Conservation (phyloP, 2,888 invertebrate species). For the Acrobasis suavella region DNA sequence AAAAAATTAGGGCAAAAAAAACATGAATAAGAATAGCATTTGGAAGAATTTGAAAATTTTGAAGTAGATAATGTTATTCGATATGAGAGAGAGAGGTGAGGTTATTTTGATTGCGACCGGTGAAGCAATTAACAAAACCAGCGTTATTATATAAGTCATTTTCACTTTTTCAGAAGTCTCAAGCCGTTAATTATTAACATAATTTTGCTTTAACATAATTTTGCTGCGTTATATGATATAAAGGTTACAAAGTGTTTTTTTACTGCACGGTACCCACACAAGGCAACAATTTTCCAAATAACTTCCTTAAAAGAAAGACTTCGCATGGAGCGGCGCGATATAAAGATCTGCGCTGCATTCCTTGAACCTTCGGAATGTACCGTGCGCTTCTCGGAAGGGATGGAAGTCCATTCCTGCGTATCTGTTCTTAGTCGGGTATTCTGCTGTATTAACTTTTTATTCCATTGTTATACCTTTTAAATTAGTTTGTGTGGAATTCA, state of each 20-base stretch:
- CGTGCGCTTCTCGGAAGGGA: conserved; percentile 26
- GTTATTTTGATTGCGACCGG: no score
- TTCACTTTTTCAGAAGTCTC: no score
- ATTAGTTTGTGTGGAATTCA: background rate
- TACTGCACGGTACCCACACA: background rate
- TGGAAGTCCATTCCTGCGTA: conserved; percentile 46
- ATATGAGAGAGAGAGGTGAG: no score
- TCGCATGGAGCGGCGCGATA: conserved; percentile 17
- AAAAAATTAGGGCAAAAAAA: no score
- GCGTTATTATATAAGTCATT: no score
- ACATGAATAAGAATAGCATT: no score
- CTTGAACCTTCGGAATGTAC: conserved; percentile 28
- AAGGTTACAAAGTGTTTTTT: background rate
- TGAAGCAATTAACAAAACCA: no score
- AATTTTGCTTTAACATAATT: no score
- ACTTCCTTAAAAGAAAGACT: conserved; percentile 27
- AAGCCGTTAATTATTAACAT: no score
- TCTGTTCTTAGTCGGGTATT: conserved; percentile 48
- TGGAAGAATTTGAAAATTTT: no score
- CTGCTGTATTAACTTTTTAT: conserved; percentile 40
- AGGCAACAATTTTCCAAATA: conserved; percentile 22
- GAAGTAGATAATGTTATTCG: no score
- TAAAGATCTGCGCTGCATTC: conserved; percentile 25
- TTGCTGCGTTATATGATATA: background rate
- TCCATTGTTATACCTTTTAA: conserved; percentile 3